Conservation (phyloP, 2,797 vertebrate genomes). For the Enteromius treurensis region DNA sequence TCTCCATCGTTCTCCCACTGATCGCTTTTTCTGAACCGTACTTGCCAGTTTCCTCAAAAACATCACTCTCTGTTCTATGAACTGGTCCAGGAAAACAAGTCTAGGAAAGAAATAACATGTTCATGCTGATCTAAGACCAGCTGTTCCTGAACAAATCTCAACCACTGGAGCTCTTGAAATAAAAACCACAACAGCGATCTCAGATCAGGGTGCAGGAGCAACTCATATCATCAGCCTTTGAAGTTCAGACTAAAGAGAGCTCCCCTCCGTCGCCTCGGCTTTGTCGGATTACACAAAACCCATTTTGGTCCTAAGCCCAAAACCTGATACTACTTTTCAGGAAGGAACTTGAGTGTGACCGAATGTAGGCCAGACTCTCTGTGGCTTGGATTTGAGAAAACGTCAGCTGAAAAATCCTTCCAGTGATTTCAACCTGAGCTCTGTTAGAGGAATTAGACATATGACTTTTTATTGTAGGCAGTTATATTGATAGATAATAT, state of each 20-base stretch:
- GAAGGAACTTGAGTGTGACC: slow-evolving; percentile 41
- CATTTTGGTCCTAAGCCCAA: slow-evolving; percentile 56
- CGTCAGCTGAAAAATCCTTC: slow-evolving; percentile 39
- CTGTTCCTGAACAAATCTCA: slow-evolving; percentile 34
- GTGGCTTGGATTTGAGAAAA: slow-evolving; percentile 46
- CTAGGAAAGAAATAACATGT: slow-evolving; percentile 51
- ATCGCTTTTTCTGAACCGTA: background rate
- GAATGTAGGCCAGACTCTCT: slow-evolving; percentile 36
- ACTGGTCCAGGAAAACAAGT: slow-evolving; percentile 27
- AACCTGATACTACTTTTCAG: slow-evolving; percentile 59
- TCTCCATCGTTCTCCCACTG: background rate
- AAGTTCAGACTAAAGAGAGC: slow-evolving; percentile 55
- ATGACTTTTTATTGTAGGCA: slow-evolving; percentile 13
- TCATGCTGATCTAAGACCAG: slow-evolving; percentile 22
- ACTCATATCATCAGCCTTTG: slow-evolving; percentile 45
- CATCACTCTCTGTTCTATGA: background rate
- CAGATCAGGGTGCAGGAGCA: slow-evolving; percentile 31
- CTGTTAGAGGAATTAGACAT: slow-evolving; percentile 22
- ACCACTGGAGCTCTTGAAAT: slow-evolving; percentile 43
- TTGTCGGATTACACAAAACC: slow-evolving; percentile 53
- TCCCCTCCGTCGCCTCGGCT: slow-evolving; percentile 34
- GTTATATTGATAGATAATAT: slow-evolving; percentile 5
- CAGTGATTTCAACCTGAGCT: slow-evolving; percentile 9
- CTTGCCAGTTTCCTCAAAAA: slow-evolving; percentile 24
- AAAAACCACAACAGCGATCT: slow-evolving; percentile 36